These are phyloP conservation scores for Rhopalosiphum padi DNA, from an alignment of 1,140 invertebrate genomes.

Conservation along the genomic window DNA sequence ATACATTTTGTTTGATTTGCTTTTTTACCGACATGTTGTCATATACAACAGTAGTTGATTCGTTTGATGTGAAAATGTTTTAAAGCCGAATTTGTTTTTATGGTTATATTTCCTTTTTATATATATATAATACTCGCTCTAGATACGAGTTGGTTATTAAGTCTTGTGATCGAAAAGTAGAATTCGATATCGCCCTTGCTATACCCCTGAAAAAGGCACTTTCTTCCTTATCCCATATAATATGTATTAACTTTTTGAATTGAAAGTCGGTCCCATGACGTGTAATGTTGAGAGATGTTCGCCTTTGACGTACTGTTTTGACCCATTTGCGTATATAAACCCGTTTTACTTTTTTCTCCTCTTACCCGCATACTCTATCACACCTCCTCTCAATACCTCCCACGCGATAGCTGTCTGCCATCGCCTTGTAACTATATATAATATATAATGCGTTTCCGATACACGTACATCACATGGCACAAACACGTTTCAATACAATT, in stretches of 20 bases:
- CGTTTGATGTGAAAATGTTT: conserved; percentile 42
- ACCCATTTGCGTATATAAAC: conserved; percentile 50
- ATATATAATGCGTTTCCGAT: conserved; percentile 23
- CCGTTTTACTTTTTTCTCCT: conserved; percentile 11
- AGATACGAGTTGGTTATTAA: conserved; percentile 30
- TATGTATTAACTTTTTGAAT: conserved; percentile 45
- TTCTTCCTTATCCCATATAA: conserved; percentile 14
- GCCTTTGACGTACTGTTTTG: conserved; percentile 47
- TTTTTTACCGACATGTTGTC: conserved; percentile 8
- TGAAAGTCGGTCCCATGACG: conserved; percentile 5
- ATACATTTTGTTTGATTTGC: neutral
- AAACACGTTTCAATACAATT: conserved; percentile 36
- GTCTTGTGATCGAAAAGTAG: conserved; percentile 32
- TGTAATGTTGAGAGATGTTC: conserved; percentile 30
- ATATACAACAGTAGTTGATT: neutral
- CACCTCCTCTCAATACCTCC: no score
- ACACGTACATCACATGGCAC: neutral
- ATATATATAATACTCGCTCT: neutral
- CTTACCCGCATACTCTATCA: no score
- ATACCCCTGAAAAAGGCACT: conserved; percentile 4
- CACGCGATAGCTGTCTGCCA: neutral
- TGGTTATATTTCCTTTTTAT: neutral
- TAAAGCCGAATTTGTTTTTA: conserved; percentile 28
- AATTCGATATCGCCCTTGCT: conserved; percentile 23
- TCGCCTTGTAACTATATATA: neutral